phyloP scores from a whole-genome alignment of 2,797 vertebrate species.

The Brachyalestes nurse region DNA sequence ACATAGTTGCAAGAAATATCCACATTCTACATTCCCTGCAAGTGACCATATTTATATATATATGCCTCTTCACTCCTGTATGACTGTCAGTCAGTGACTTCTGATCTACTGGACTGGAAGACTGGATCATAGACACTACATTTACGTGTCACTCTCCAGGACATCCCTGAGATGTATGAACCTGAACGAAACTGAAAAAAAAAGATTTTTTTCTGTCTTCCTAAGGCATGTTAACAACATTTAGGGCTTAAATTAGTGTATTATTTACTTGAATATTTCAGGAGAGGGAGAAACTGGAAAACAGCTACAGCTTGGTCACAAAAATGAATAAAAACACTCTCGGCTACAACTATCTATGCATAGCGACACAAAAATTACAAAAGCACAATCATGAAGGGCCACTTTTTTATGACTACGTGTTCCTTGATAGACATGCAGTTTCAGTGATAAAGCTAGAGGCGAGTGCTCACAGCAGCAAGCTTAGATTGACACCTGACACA shows the following conservation, averaged over 20 bases:
- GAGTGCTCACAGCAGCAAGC: not conserved
- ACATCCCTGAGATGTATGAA: constrained; percentile 79
- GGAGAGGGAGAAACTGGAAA: constrained; percentile 42
- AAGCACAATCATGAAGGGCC: constrained; percentile 68
- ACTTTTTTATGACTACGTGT: constrained; percentile 63
- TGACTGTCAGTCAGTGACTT: constrained; percentile 42
- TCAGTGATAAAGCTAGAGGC: constrained; percentile 61
- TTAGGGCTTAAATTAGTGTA: constrained; percentile 51
- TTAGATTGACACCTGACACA: constrained; percentile 3
- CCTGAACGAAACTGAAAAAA: constrained; percentile 64
- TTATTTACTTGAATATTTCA: constrained; percentile 55
- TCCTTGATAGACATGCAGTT: constrained; percentile 74
- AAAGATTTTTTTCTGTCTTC: constrained; percentile 50
- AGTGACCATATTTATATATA: too few relatives aligned
- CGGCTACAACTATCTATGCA: constrained; percentile 71
- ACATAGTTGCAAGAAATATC: constrained; percentile 58
- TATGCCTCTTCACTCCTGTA: constrained; percentile 61
- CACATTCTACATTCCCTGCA: constrained; percentile 58
- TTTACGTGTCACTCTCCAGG: constrained; percentile 72
- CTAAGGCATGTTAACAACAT: constrained; percentile 68
- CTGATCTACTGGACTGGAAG: constrained; percentile 70
- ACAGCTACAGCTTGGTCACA: constrained; percentile 68
- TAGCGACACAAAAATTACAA: constrained; percentile 56
- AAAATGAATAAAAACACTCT: constrained; percentile 46
- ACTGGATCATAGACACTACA: constrained; percentile 67